Evolutionary conservation across 2,888 invertebrate species (phyloP), one percentile per base, ranked within the genome.

Genomic region (Diogma glabrata): DNA sequence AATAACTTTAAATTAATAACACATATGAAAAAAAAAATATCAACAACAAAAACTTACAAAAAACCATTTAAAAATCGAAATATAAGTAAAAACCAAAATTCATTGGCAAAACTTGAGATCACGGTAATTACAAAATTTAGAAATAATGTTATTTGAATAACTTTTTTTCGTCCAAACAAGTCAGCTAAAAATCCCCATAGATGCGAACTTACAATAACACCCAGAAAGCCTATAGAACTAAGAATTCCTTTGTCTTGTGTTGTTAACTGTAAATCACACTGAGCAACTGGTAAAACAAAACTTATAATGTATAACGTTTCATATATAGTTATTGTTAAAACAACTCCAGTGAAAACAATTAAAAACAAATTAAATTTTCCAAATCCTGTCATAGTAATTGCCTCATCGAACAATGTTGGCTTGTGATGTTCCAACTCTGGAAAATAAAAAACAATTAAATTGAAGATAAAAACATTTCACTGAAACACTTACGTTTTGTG

Each of bases 131-230:
- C 46, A 24, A 72, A 71, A 50, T 74, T 73, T 5, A 68, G 55
- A 8, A 72, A 52, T 50, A 77, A 61, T 17, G 75, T 70, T 14
- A 72, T 64, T n/a, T 74, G 60, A 22, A 75, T 66, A 2, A 71
- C 67, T 46, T 65, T 69, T 57, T 70, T 66, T 51, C 75, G 60
- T 9, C 78, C 78, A 52, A 63, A 67, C 5, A 73, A 73, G 56
- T 77, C 77, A 0, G 75, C 76, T 33, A 76, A 57, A 57, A 72
- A 74, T 8, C 78, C 78, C 76, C 76, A 77, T 43, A 76, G 59
- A 61, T 75, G 73, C 2, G 76, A 76, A 47, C 74, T 73, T 4
- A 70, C 60, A 33, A 77, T 72, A 58, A 75, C 74, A 58, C 72
- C 72, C 26, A 66, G 61, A 60, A 70, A 67, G 5, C 68, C 66